Base-by-base conservation (phyloP, 2,888 invertebrate species). In the Deilephila porcellus region DNA sequence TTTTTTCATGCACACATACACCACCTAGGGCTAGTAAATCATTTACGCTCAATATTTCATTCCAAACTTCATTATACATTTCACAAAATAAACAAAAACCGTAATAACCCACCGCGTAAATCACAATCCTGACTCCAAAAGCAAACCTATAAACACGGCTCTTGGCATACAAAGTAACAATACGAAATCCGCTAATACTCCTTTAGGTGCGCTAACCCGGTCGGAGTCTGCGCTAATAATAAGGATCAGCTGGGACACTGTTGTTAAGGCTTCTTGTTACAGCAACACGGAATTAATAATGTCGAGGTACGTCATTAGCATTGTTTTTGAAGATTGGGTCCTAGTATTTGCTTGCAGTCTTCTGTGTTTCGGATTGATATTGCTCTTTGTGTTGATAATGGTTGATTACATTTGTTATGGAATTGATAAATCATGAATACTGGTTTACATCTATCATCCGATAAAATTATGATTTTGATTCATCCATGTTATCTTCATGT, bases 211-310 rank as follows among this genome's bases (percentile, higher is more conserved):
- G 37, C 56, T 56, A 56, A 45, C 64, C 45, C 52, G 17, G 6
- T 52, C 45, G 25, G 52, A 34, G 19, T 19, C 52, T 67, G 45
- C 34, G 34, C 25, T 67, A 52, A 67, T 67, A 67, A 67, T 25
- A 67, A 67, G 52, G 67, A 45, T 67, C 52, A 25, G 25, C 52
- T 52, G 52, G 32, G n/a, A 8, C 32, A 1, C 34, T 32, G 37
- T 67, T 56, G 56, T 17, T 56, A n/a, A 56, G 56, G 67, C 17
- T 11, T n/a, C 64, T 3, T 45, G 17, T 25, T 29, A 3, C 45
- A 20, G 64, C 6, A 52, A 45, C 45, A 8, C 67, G 17, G 52
- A 52, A 52, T 67, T 67, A 67, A 19, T 17, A 53, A n/a, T 7
- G 56, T 56, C n/a, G 56, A 56, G 56, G 52, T 52, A 1, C 25